Evolutionary conservation across 2,888 invertebrate species (phyloP), one percentile per base, ranked within the genome.

Genomic region (Acheta domesticus): DNA sequence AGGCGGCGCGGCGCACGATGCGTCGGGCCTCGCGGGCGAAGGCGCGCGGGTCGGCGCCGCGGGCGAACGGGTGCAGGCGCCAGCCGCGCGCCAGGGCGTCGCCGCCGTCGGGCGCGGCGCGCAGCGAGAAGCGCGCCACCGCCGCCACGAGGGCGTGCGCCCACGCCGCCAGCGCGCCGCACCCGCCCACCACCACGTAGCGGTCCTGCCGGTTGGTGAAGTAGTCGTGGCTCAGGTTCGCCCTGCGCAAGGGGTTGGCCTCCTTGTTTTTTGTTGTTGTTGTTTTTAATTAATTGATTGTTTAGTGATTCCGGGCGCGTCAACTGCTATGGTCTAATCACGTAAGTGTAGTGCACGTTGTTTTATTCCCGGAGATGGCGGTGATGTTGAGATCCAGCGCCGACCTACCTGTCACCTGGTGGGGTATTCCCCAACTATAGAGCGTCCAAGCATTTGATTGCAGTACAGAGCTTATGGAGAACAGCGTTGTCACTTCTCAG

Each of bases 151-250:
- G 88, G 82, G 92, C 90, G 85, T 91, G 89, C 86, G 96, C 96
- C 88, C 95, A 97, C 87, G 96, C 92, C 75, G 94, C 93, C 80
- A 98, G 87, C 74, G 91, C 89, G 82, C 89, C 89, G 84, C 90
- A 90, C 86, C 97, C 92, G 84, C 94, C 91, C 83, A 99, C 95
- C 80, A 97, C 88, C 83, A 98, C 90, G 86, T 99, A 99, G 75
- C 99, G 91, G 87, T 99, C 99, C 87, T 99, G 99, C 75, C 99
- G 91, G 87, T 98, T 96, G 16, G 94, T 95, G 86, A 99, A 99
- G 87, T 99, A 99, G 85, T 97, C 96, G 86, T 95, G 94, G 81
- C 98, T 99, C 84, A 99, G 91, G 88, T 99, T 99, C 4, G 99
- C 99, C 21, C 93, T 93, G 86, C 81, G 21, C 14, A 62, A 23